Evolutionary conservation across 2,888 invertebrate genomes (phyloP), one percentile per base, ranked within the genome.

Genomic region (Chironomus tentans): DNA sequence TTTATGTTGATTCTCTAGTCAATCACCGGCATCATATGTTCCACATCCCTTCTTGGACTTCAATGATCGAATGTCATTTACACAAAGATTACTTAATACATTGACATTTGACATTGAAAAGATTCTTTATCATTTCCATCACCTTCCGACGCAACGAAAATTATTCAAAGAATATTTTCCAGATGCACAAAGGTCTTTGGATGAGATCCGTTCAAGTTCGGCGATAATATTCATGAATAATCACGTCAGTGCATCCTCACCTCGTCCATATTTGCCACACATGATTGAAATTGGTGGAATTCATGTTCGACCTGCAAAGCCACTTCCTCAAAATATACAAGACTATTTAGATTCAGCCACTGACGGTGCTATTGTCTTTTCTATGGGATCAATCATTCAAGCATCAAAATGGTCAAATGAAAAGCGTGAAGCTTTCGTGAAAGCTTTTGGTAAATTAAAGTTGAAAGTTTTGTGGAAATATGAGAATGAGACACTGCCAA

Each of bases 391-490:
- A 69, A 77, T 77, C 75, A 15, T 77, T 22, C 15, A 46, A 48
- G 21, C 48, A 2, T 5, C 62, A 10, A 10, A 56, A 15, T 22
- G 77, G 4, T 74, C 77, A 28, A 12, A n/a, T 21, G 18, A 38
- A 5, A 69, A 69, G n/a, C 76, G 21, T 21, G 46, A 70, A 18
- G 70, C 70, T 24, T 28, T 76, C n/a, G 18, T 70, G n/a, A 76
- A 38, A 28, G 38, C 68, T n/a, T 72, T 76, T 71, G 18, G 7
- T 1, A 68, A 71, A 24, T 6, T 70, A 13, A 76, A 76, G 28
- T 74, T 77, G 38, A 76, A 77, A 65, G 75, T 79, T 2, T 68
- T 79, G 4, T 79, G 78, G 78, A 79, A 79, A 69, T 78, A 76
- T 71, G 78, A 79, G 68, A 74, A 76, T 13, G 46, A 76, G 2